phyloP scores from a whole-genome alignment of 2,797 vertebrate genomes.

The Enteromius treurensis region DNA sequence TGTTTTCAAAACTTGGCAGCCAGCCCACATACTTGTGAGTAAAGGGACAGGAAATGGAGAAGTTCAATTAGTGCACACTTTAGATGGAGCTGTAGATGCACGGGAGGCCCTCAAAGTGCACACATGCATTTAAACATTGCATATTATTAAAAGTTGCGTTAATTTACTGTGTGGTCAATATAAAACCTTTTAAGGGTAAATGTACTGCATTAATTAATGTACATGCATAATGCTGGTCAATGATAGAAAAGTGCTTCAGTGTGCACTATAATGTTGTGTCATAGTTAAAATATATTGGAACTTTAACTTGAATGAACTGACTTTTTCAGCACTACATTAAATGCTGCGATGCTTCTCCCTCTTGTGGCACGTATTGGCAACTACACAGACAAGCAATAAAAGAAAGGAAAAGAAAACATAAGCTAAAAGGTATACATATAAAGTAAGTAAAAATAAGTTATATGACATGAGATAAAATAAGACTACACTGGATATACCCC shows the following conservation, averaged over 20 bases:
- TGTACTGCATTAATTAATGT: neutral
- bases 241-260: neutral
- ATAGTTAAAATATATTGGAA: neutral
- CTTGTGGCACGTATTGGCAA: constrained; percentile 8
- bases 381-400: neutral
- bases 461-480: too few relatives aligned
- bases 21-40: neutral
- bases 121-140: neutral
- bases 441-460: neutral
- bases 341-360: constrained; percentile 17
- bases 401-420: neutral
- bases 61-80: neutral
- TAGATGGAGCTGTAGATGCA: neutral
- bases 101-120: neutral
- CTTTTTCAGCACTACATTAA: neutral
- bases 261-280: neutral
- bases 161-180: neutral
- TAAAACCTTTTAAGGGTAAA: neutral
- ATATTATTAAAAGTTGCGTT: neutral
- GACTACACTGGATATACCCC: neutral
- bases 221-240: neutral
- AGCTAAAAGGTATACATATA: too few relatives aligned
- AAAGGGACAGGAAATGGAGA: neutral
- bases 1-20: constrained; percentile 6
- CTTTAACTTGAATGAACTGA: neutral